Evolutionary conservation across 2,888 invertebrate genomes (phyloP), one percentile per base, ranked within the genome.

Genomic region (Lithosia quadra): DNA sequence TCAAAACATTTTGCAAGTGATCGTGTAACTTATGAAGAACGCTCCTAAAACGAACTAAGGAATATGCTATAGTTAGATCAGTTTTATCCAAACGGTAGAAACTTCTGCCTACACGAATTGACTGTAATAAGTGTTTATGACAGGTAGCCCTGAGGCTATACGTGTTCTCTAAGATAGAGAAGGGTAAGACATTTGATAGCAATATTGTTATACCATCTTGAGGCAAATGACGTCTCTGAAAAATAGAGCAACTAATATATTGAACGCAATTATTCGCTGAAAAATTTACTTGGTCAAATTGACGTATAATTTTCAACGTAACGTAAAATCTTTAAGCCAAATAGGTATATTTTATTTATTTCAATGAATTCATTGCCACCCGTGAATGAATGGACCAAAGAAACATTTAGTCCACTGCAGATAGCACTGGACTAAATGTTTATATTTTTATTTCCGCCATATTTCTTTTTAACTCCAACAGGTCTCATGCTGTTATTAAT

Each of bases 91-190:
- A 1, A 49, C 9, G 49, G 7, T n/a, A 49, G n/a, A 49, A 49
- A 49, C 18, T 43, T 43, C 18, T 49, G n/a, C n/a, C n/a, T 9
- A 49, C n/a, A n/a, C 49, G 2, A 49, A n/a, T 18, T 49, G n/a
- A n/a, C 49, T 49, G n/a, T 49, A 49, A 49, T 18, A n/a, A n/a
- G n/a, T 49, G 49, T 49, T n/a, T 49, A 49, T n/a, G n/a, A 49
- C 49, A 49, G 49, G 49, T 49, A n/a, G 49, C 49, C 49, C 49
- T n/a, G 8, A n/a, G n/a, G 49, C 49, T 49, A 49, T 49, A 49
- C 8, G 5, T 49, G n/a, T 7, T 18, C 43, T 7, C 43, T 43
- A 43, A 43, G 43, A 43, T n/a, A 49, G 49, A 49, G 49, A 49
- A 49, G 49, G 49, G 49, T 49, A n/a, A 49, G 9, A 49, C 49